A percentile compares a stretch with the other conserved stretches of the same genome.
These are phyloP conservation scores for Gnathonemus longibarbis DNA, from an alignment of 2,113 vertebrate genomes.

Conservation along the genomic window DNA sequence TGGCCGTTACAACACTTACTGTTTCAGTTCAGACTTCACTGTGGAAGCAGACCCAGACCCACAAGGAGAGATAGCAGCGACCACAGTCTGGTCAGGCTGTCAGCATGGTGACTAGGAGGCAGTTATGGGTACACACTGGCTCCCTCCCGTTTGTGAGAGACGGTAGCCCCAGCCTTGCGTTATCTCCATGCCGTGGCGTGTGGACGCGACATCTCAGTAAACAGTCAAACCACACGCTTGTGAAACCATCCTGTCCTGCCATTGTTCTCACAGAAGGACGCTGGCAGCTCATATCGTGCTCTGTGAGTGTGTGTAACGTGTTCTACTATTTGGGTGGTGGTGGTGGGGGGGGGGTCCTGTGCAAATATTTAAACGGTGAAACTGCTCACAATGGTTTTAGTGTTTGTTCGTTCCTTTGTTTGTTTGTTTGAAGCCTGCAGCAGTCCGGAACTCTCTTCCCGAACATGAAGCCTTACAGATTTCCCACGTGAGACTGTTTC, in stretches of 20 bases:
- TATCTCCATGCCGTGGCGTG: constrained; percentile 25
- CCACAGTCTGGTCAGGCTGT: neutral
- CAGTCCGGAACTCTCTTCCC: neutral
- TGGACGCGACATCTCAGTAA: constrained; percentile 6
- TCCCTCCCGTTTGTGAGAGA: neutral
- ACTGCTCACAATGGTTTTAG: neutral
- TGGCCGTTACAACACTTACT: neutral
- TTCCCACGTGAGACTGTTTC: neutral
- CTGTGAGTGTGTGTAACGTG: neutral
- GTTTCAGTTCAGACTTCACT: neutral
- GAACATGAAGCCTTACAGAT: neutral
- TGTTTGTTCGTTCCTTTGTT: neutral
- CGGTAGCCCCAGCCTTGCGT: constrained; percentile 9
- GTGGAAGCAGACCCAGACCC: neutral
- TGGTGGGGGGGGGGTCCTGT: neutral
- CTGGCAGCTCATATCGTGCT: neutral
- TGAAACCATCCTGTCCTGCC: constrained; percentile 37
- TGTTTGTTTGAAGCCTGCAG: neutral
- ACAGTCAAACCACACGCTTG: constrained; percentile 34
- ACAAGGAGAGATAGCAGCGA: neutral
- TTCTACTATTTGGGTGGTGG: neutral
- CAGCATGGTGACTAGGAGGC: too few relatives aligned
- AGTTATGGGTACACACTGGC: neutral
- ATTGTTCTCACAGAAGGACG: neutral
- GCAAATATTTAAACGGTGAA: neutral